Evolutionary conservation across 2,888 invertebrate genomes (phyloP).

Genomic region (Andrena hattorfiana): DNA sequence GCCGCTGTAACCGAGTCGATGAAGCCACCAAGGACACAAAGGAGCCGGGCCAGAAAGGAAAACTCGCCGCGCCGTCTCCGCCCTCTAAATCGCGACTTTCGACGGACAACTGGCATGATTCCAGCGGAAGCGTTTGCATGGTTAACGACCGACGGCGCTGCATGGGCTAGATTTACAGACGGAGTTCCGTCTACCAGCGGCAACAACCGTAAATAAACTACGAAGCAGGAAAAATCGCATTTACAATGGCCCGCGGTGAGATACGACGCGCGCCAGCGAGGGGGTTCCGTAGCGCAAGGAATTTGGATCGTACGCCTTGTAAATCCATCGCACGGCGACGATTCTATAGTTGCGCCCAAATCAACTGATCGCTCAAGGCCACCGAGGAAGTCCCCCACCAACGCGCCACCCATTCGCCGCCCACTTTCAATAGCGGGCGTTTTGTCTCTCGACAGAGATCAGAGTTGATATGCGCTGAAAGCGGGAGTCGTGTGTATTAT

Average conservation of each 20-base stretch:
- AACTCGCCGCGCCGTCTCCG: conserved; percentile 31
- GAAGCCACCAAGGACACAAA: conserved; percentile 48
- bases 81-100: conserved; percentile 60
- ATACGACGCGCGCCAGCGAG: background rate
- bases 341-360: background rate
- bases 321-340: background rate
- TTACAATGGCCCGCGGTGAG: conserved; percentile 21
- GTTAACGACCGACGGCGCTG: conserved; percentile 38
- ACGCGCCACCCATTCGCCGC: background rate
- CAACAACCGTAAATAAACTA: conserved; percentile 45
- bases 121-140: conserved; percentile 50
- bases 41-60: conserved; percentile 45
- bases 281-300: conserved; percentile 2
- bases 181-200: conserved; percentile 34
- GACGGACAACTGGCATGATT: conserved; percentile 55
- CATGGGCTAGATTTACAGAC: conserved; percentile 38
- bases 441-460: too few species aligned
- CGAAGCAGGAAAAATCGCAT: conserved; percentile 22
- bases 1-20: conserved; percentile 47
- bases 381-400: background rate
- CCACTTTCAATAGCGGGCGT: background rate
- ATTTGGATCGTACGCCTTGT: background rate
- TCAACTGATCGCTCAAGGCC: background rate
- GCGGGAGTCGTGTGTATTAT: too few species aligned
- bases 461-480: too few species aligned